Evolutionary conservation across 2,888 invertebrate genomes (phyloP).

Genomic region (Rhimphoctona megacephalus): DNA sequence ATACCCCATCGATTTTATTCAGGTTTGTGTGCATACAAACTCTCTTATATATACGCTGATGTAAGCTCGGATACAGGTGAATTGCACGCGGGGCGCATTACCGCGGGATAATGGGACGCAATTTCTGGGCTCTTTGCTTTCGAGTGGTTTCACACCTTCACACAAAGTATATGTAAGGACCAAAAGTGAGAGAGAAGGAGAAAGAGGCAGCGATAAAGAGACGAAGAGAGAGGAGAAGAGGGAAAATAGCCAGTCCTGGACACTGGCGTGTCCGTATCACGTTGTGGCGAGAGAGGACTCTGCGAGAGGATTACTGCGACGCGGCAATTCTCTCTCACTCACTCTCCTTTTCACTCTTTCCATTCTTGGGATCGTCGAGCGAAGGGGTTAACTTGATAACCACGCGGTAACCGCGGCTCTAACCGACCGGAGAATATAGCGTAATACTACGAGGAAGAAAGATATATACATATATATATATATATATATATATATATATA

Average conservation of each 20-base stretch:
- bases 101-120: conserved; percentile 83
- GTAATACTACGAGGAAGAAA: conserved; percentile 53
- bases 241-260: conserved; percentile 29
- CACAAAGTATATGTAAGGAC: conserved; percentile 40
- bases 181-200: conserved; percentile 23
- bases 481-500: conserved; percentile 6
- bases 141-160: conserved; percentile 84
- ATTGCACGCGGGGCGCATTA: conserved; percentile 78
- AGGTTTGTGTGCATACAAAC: not conserved
- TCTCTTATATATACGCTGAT: conserved; percentile 17
- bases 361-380: conserved; percentile 75
- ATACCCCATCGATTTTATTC: conserved; percentile 26
- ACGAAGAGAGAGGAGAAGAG: conserved; percentile 12
- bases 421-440: conserved; percentile 70
- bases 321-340: conserved; percentile 57
- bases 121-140: conserved; percentile 84
- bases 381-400: conserved; percentile 84
- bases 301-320: conserved; percentile 60
- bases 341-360: conserved; percentile 59
- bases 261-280: conserved; percentile 60
- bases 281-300: conserved; percentile 58
- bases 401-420: conserved; percentile 81
- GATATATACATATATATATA: conserved; percentile 21
- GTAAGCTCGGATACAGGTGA: conserved; percentile 59
- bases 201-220: conserved; percentile 27